Conservation (phyloP, 2,797 vertebrate genomes). For the Oreortyx pictus region DNA sequence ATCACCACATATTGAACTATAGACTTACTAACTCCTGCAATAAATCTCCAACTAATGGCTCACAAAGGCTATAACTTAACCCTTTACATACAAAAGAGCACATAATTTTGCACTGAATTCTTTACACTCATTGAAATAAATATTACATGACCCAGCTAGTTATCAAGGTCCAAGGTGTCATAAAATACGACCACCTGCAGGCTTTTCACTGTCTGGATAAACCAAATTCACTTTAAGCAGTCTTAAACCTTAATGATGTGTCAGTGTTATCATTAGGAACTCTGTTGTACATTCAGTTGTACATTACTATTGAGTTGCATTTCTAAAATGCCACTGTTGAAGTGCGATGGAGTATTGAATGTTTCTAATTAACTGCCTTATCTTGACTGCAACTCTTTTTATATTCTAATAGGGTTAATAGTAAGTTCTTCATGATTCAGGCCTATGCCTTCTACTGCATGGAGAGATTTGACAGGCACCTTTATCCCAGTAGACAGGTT, state of each 20-base stretch:
- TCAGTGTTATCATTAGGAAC: neutral
- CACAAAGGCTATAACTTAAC: slow-evolving; percentile 86
- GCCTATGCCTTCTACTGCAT: neutral
- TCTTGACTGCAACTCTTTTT: slow-evolving; percentile 8
- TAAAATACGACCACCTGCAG: slow-evolving; percentile 55
- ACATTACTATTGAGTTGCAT: neutral
- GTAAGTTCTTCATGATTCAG: neutral
- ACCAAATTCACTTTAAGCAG: neutral
- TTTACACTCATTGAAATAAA: slow-evolving; percentile 68
- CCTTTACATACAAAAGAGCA: slow-evolving; percentile 81
- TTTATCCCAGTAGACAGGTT: neutral
- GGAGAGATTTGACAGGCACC: neutral
- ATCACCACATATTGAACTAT: slow-evolving; percentile 83
- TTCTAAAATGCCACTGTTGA: slow-evolving; percentile 31
- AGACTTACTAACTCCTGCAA: slow-evolving; percentile 84
- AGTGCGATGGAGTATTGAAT: neutral
- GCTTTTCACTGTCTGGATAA: neutral
- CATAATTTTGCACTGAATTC: slow-evolving; percentile 65
- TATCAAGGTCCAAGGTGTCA: neutral
- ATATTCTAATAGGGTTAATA: slow-evolving; percentile 15
- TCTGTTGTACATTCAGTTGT: neutral
- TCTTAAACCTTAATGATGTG: neutral
- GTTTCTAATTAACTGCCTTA: slow-evolving; percentile 13
- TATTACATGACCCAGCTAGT: slow-evolving; percentile 64
- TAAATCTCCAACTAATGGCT: slow-evolving; percentile 88